Base-by-base conservation (phyloP, 1,140 invertebrate genomes). In the Acromyrmex heyeri region DNA sequence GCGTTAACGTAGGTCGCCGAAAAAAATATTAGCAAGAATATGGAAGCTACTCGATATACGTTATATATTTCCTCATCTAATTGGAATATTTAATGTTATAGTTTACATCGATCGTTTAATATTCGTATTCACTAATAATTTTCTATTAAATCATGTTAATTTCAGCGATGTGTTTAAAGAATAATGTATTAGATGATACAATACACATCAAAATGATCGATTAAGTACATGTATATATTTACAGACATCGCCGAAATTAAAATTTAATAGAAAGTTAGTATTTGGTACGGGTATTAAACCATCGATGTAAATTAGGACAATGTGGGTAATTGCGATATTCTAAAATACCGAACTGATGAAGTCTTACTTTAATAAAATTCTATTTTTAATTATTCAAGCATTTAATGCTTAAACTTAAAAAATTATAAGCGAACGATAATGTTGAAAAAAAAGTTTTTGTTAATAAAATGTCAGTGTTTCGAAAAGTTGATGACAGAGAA, bases 1-100 rank as follows among this genome's bases (percentile, higher is more conserved):
- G 65, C 38, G 73, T 87, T 86, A 67, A 88, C 86, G 86, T 67
- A 79, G 77, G 62, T 34, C 38, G 75, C 30, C 7, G 77, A 38
- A 14, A 16, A 65, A 79, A 79, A 38, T 48, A 44, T 12, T 8
- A 44, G 0, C 34, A 38, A 61, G 7, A 38, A 67, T 55, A n/a
- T 67, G 10, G n/a, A 78, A 27, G 18, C 5, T 18, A 18, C 0
- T 64, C 18, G 48, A 78, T 50, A 44, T 44, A 44, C 38, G 0
- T 61, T 76, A 7, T 1, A 21, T 16, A 27, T 30, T 27, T 48
- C 38, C 16, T 48, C 30, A 24, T 59, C 10, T 62, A 77, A 77
- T 77, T 62, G 38, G 38, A 34, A 21, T 72, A 34, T 72, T 24
- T 14, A 7, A 10, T 8, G 34, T 27, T 4, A 44, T 12, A 44